Evolutionary conservation across 2,888 invertebrate genomes (phyloP).

Genomic region (Thysanoteuthis rhombus): DNA sequence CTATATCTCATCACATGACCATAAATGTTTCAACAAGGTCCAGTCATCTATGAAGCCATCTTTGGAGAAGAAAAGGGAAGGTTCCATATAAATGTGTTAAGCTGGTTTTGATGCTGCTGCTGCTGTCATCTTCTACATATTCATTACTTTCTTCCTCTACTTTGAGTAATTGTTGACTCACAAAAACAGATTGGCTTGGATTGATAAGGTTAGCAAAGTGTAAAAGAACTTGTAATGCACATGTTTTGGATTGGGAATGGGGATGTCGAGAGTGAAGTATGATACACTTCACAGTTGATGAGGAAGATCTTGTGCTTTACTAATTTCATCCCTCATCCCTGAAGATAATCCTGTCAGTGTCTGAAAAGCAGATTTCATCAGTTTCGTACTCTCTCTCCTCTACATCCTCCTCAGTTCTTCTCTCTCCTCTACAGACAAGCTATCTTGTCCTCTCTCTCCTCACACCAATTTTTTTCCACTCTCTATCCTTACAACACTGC

Average conservation of each 20-base stretch:
- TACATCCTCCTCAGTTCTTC: neutral
- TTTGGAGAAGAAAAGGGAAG: neutral
- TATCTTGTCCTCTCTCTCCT: neutral
- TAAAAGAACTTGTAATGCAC: neutral
- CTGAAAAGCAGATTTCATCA: neutral
- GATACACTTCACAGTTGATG: neutral
- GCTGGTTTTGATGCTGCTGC: neutral
- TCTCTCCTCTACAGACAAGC: neutral
- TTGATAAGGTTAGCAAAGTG: neutral
- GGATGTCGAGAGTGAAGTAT: neutral
- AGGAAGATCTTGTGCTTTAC: neutral
- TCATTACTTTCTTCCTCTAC: neutral
- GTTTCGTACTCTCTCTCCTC: neutral
- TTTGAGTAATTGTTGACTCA: neutral
- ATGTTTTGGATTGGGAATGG: neutral
- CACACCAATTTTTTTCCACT: too few relatives aligned
- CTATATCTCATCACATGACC: neutral
- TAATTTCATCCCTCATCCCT: neutral
- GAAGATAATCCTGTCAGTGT: neutral
- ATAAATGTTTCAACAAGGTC: slow-evolving; percentile 12
- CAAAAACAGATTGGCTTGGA: neutral
- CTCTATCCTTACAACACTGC: too few relatives aligned
- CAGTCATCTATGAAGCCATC: neutral
- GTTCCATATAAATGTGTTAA: neutral
- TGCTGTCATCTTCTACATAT: neutral